These are phyloP conservation scores for Cheilosia vulpina DNA, from an alignment of 2,888 invertebrate genomes.

Conservation along the genomic window DNA sequence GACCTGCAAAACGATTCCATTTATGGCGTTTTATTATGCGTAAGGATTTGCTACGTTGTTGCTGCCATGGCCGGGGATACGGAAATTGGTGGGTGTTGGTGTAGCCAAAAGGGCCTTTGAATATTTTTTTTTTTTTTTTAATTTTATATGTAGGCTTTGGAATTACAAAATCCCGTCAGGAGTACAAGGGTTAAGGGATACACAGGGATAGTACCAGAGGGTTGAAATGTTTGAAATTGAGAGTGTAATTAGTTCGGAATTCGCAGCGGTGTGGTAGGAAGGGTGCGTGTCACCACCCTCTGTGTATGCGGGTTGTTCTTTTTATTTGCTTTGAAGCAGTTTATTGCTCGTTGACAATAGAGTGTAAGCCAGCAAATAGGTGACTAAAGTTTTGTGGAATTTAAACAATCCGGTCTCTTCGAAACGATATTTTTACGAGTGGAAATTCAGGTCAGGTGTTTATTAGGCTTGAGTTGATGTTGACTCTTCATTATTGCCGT, in stretches of 20 bases:
- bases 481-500: conserved; percentile 37
- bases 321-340: conserved; percentile 31
- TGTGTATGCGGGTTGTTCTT: conserved; percentile 4
- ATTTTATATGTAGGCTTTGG: conserved; percentile 53
- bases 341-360: conserved; percentile 56
- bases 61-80: conserved; percentile 25
- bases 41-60: conserved; percentile 58
- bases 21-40: conserved; percentile 70
- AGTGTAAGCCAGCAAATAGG: conserved; percentile 38
- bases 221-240: conserved; percentile 59
- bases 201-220: not conserved
- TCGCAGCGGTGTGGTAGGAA: not conserved
- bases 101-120: conserved; percentile 31
- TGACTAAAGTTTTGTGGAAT: conserved; percentile 52
- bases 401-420: conserved; percentile 36
- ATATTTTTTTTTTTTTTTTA: conserved; percentile 38
- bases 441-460: conserved; percentile 65
- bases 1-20: conserved; percentile 68
- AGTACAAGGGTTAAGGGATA: conserved; percentile 19
- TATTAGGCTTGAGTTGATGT: conserved; percentile 35
- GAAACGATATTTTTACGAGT: conserved; percentile 44
- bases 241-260: conserved; percentile 70
- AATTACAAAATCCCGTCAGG: conserved; percentile 44
- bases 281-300: conserved; percentile 11
- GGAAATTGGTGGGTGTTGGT: conserved; percentile 15